A percentile compares a stretch with the other conserved stretches of the same genome.
Conservation (phyloP, 2,797 vertebrate species). For the Argyrosomus regius region DNA sequence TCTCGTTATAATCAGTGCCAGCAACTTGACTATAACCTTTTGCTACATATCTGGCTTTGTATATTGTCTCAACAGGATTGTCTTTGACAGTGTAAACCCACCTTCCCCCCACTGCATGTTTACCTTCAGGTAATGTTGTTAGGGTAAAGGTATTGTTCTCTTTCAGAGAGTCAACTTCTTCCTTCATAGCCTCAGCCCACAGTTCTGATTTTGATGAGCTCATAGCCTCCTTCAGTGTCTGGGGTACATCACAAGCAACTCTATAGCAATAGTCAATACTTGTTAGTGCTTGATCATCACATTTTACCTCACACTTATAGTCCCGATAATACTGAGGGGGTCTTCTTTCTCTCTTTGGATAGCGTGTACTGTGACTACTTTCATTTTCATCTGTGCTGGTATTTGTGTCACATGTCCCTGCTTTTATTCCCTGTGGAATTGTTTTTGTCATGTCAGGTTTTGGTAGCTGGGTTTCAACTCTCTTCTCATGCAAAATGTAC, state of each 20-base stretch:
- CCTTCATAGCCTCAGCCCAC: neutral
- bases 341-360: slow-evolving; percentile 2
- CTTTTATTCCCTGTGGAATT: neutral
- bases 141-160: neutral
- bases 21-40: slow-evolving; percentile 1
- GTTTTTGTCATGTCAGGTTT: neutral
- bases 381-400: neutral
- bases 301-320: neutral
- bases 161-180: neutral
- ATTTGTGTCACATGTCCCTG: neutral
- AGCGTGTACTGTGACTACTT: neutral
- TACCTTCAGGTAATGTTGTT: neutral
- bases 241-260: neutral
- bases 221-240: neutral
- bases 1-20: neutral
- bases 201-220: neutral
- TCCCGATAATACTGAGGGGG: neutral
- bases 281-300: neutral
- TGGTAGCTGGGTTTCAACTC: neutral
- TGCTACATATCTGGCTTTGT: neutral
- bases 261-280: neutral
- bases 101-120: neutral
- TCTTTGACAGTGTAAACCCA: neutral
- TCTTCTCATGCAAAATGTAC: neutral
- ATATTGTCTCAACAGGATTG: neutral